phyloP scores from a whole-genome alignment of 2,888 invertebrate genomes.

The Entomobrya multifasciata region DNA sequence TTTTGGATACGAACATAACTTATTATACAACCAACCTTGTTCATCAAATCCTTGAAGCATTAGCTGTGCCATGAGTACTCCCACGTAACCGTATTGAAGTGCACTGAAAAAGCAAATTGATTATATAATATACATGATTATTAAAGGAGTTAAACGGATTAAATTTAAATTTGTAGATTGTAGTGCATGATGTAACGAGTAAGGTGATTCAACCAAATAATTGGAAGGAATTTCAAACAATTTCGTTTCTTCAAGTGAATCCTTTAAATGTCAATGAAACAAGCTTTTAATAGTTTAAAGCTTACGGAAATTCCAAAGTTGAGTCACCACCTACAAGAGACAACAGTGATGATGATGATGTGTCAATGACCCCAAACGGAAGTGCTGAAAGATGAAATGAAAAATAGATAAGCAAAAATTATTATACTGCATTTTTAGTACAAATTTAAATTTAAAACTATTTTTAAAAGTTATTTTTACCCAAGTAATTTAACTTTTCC shows the following conservation, averaged over 20 bases:
- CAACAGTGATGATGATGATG: background rate
- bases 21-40: conserved; percentile 67
- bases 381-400: conserved; percentile 12
- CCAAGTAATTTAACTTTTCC: conserved; percentile 59
- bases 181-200: no score
- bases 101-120: conserved; percentile 54
- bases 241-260: no score
- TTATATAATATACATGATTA: background rate
- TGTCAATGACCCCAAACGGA: conserved; percentile 44
- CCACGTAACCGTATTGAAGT: conserved; percentile 71
- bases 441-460: no score
- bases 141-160: background rate
- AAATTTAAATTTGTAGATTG: no score
- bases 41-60: conserved; percentile 68
- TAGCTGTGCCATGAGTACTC: conserved; percentile 59
- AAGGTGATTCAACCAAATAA: no score
- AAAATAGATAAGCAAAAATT: background rate
- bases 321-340: no score
- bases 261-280: no score
- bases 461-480: conserved; percentile 48
- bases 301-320: no score
- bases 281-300: no score
- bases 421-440: background rate
- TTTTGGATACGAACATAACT: no score
- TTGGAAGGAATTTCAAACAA: no score